Evolutionary conservation across 2,888 invertebrate species (phyloP).

Genomic region (Mimachlamys varia): DNA sequence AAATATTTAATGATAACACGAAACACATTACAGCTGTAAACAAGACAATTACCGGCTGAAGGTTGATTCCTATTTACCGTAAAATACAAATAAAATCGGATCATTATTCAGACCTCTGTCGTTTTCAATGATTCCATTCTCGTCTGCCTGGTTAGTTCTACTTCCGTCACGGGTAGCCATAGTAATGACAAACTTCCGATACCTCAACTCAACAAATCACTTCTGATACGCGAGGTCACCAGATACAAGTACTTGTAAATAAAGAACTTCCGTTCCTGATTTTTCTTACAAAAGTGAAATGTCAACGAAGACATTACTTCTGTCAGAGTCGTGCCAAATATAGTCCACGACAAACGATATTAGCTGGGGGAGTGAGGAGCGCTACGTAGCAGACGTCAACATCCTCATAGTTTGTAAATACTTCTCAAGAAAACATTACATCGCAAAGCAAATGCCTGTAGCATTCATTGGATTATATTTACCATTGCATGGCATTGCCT

Average conservation of each 20-base stretch:
- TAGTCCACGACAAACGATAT: too few relatives aligned
- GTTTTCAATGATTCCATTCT: not conserved
- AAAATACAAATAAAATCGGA: not conserved
- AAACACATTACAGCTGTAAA: too few relatives aligned
- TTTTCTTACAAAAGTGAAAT: not conserved
- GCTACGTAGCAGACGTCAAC: not conserved
- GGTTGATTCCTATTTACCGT: not conserved
- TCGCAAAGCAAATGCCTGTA: too few relatives aligned
- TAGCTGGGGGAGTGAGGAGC: not conserved
- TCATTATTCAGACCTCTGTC: not conserved
- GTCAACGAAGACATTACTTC: not conserved
- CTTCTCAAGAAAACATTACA: too few relatives aligned
- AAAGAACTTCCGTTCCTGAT: not conserved
- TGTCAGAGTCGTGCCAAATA: not conserved
- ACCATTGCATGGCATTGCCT: too few relatives aligned
- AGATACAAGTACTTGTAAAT: not conserved
- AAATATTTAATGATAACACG: too few relatives aligned
- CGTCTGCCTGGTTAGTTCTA: not conserved
- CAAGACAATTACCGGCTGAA: too few relatives aligned
- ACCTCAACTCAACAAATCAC: not conserved
- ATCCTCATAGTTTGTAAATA: not conserved
- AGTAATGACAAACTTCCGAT: not conserved
- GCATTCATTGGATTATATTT: too few relatives aligned
- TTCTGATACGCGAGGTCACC: not conserved
- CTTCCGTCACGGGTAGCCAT: not conserved